Evolutionary conservation across 2,113 vertebrate species (phyloP), one percentile per base, ranked within the genome.

Genomic region (Gambusia affinis): DNA sequence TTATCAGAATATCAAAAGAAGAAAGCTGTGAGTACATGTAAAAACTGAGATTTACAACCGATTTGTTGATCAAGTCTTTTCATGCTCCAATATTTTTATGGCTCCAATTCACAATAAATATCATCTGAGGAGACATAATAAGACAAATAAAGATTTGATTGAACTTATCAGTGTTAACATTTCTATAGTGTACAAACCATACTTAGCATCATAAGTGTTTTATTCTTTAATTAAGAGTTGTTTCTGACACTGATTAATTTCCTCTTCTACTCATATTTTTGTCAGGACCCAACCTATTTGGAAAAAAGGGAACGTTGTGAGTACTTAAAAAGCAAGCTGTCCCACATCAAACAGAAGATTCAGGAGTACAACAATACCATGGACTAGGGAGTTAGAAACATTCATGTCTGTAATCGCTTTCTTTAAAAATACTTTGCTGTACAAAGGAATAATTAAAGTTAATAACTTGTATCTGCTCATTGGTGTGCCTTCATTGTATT

Each of bases 231-330:
- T 24, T 22, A 54, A 19, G 5, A 42, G 14, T 6, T 39, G 24
- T 28, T 28, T 24, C n/a, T 27, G n/a, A 54, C 5, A 8, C 51
- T 57, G 8, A 57, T 57, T 47, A 19, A 47, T 47, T 47, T 17
- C 39, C 12, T 42, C 39, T 42, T 47, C 10, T 24, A 3, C 5
- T 24, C 51, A 70, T 67, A 64, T n/a, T 73, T 19, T 85, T 91
- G 64, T 30, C 84, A 99, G 97, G 97, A 99, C 82, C 96, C 97
- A 37, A 90, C 96, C 0, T 97, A 96, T 92, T 61, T 96, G 89
- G 97, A 98, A 86, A 99, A 99, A 83, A 96, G 95, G 70, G 97
- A 99, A 8, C 93, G 97, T 30, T 99, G 97, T 90, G 97, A 99
- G 85, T 99, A 99, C 80, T 92, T 99, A 4, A 99, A 98, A 91